Conservation (phyloP, 2,797 vertebrate species). For the Poeciliopsis turneri region DNA sequence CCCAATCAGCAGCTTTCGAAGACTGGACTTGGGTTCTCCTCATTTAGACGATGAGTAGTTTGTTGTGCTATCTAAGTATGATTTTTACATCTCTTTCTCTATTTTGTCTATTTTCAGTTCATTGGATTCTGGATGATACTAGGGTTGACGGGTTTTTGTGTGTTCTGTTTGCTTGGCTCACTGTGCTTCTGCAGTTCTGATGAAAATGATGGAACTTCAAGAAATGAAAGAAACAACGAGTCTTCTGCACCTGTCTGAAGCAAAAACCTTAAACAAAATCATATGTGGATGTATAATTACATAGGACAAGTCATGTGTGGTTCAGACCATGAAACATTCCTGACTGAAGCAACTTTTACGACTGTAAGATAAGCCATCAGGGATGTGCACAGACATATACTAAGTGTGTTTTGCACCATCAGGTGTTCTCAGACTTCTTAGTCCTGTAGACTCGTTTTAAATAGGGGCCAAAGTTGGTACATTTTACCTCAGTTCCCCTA, state of each 20-base stretch:
- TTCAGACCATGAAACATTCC: no score
- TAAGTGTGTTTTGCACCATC: no score
- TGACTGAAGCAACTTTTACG: no score
- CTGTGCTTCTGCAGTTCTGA: neutral
- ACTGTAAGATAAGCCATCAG: no score
- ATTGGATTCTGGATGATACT: neutral
- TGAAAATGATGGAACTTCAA: neutral
- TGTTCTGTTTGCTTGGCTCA: slow-evolving; percentile 19
- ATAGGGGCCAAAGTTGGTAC: no score
- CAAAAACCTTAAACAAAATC: neutral
- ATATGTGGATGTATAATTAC: neutral
- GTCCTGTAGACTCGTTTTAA: no score
- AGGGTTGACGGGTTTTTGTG: neutral
- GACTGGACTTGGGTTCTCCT: no score
- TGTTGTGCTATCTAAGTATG: neutral
- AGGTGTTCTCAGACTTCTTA: no score
- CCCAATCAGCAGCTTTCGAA: neutral
- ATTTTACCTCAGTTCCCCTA: no score
- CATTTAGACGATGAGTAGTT: no score
- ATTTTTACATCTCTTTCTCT: neutral
- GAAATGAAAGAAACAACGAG: neutral
- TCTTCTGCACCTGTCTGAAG: neutral
- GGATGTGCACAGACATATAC: no score
- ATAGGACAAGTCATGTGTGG: no score
- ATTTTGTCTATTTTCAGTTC: neutral